Evolutionary conservation across 53 echinoderm and acorn worm genomes (phyloP), one percentile per base, ranked within the genome.

Genomic region (Paracentrotus lividus): DNA sequence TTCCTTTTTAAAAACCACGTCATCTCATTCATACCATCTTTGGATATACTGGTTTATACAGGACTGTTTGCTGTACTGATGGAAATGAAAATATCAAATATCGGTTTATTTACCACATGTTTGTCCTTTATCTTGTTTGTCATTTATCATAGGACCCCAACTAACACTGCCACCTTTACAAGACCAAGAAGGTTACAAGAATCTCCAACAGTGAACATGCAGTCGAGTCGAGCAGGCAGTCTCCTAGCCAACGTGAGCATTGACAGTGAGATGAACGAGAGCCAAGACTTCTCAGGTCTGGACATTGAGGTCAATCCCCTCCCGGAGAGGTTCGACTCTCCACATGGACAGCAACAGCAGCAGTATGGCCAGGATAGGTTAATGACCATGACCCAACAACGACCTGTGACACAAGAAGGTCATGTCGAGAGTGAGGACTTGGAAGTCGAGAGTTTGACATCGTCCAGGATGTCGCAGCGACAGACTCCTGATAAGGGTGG

Each of bases 181-280:
- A 77, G 92, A 58, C 92, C 92, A n/a, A 51, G 77, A 40, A 92
- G 44, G 27, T 93, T 85, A 77, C 59, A 87, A 14, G 88, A 88
- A 60, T 60, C 93, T 55, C 88, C 75, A 8, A 77, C 61, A 36
- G 78, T 93, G 26, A 85, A 86, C 53, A 60, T 94, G 78, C 56
- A 93, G 57, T 93, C 93, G 16, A 96, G 97, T 59, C 52, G 95
- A 49, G 61, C 94, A 42, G 94, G 96, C 32, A 96, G 96, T 90
- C 97, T 98, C 33, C 96, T 98, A 1, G 97, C 98, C n/a, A 98
- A 98, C 65, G 98, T 98, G 49, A 98, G 98, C 93, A 96, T 98
- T 24, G 97, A 98, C 78, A 98, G 97, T 42, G 96, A 97, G 4
- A 44, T 96, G 58, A 94, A 95, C 36, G 96, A 94, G 45, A 96